These are phyloP conservation scores for Notarius lentiginosus DNA, from an alignment of 2,113 vertebrate genomes.

Conservation along the genomic window DNA sequence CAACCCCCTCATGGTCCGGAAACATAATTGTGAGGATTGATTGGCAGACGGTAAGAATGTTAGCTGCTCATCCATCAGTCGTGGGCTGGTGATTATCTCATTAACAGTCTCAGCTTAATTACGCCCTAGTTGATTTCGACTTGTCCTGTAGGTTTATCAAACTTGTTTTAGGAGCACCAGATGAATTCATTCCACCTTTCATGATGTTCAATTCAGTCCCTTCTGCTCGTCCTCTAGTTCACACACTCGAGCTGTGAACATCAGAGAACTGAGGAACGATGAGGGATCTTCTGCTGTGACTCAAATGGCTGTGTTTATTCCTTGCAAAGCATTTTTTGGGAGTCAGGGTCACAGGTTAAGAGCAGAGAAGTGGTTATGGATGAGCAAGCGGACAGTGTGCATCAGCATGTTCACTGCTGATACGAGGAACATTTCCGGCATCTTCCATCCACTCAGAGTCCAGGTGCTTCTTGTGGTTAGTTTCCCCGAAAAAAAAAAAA, in stretches of 20 bases:
- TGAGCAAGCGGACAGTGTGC: constrained; percentile 51
- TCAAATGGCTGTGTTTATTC: constrained; percentile 48
- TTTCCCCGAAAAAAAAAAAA: constrained; percentile 39
- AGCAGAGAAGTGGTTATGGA: constrained; percentile 52
- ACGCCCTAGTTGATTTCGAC: constrained; percentile 40
- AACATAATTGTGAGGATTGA: constrained; percentile 70
- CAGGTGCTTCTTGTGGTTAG: constrained; percentile 72
- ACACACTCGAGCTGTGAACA: constrained; percentile 16
- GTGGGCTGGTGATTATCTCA: constrained; percentile 63
- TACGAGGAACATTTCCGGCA: constrained; percentile 70
- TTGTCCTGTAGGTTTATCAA: neutral
- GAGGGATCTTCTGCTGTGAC: constrained; percentile 24
- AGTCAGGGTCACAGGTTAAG: constrained; percentile 69
- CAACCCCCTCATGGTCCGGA: constrained; percentile 69
- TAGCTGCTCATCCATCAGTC: constrained; percentile 72
- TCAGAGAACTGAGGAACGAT: neutral
- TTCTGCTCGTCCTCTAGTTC: constrained; percentile 12
- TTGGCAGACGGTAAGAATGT: constrained; percentile 71
- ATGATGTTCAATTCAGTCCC: neutral
- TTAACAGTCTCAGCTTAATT: constrained; percentile 72
- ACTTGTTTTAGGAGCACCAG: neutral
- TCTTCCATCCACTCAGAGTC: constrained; percentile 57
- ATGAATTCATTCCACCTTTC: constrained; percentile 5
- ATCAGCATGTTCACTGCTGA: constrained; percentile 60
- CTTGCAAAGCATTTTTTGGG: constrained; percentile 64